Evolutionary conservation across 2,888 invertebrate species (phyloP).

Genomic region (Druceiella hillmani): DNA sequence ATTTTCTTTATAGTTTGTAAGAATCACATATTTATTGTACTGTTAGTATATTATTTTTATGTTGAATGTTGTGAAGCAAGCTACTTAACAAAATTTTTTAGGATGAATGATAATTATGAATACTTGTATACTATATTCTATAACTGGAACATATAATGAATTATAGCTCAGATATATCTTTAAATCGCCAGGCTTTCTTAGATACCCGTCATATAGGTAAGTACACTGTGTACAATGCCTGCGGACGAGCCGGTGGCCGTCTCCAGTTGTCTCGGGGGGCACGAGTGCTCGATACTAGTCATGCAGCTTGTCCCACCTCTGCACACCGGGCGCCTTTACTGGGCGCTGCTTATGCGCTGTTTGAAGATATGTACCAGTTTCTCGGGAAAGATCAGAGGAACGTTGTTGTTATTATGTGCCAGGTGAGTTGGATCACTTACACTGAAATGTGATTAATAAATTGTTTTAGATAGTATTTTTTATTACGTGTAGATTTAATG

Average conservation of each 20-base stretch:
- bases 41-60: too few relatives aligned
- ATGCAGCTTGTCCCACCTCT: conserved; percentile 57
- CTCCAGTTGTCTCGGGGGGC: conserved; percentile 53
- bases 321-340: conserved; percentile 72
- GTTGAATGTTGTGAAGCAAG: too few relatives aligned
- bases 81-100: too few relatives aligned
- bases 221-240: conserved; percentile 82
- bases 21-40: too few relatives aligned
- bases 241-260: conserved; percentile 44
- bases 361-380: conserved; percentile 85
- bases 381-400: conserved; percentile 76
- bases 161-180: too few relatives aligned
- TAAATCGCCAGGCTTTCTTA: conserved; percentile 57
- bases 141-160: too few relatives aligned
- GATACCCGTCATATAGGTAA: conserved; percentile 70
- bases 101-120: too few relatives aligned
- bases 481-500: too few relatives aligned
- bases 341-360: conserved; percentile 73
- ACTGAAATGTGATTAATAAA: not conserved
- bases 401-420: conserved; percentile 78
- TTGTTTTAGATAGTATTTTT: not conserved
- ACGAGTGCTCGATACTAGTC: conserved; percentile 56
- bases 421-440: conserved; percentile 48
- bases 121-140: too few relatives aligned
- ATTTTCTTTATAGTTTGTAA: too few relatives aligned